A percentile compares a stretch with the other conserved stretches of the same genome.
These are phyloP conservation scores for Lacerta viridis DNA, from an alignment of 2,797 vertebrate species.

Conservation along the genomic window DNA sequence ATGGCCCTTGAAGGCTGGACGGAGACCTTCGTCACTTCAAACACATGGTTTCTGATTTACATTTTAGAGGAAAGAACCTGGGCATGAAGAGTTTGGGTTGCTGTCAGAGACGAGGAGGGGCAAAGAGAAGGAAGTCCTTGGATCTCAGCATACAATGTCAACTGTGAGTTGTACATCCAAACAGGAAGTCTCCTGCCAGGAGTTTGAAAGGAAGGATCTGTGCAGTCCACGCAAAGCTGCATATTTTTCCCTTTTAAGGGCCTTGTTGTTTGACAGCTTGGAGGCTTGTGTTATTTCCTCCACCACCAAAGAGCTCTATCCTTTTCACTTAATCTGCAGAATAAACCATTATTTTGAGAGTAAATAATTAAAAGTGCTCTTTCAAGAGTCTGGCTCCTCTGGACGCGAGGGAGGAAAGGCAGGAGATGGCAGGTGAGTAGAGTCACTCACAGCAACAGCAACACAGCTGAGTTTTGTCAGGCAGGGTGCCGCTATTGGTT, in stretches of 20 bases:
- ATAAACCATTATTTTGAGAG: slow-evolving; percentile 53
- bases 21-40: slow-evolving; percentile 22
- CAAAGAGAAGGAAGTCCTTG: slow-evolving; percentile 39
- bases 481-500: slow-evolving; percentile 44
- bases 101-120: slow-evolving; percentile 17
- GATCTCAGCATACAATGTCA: slow-evolving; percentile 58
- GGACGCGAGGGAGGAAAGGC: background rate
- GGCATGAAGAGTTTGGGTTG: background rate
- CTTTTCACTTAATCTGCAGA: slow-evolving; percentile 68
- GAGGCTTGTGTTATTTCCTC: slow-evolving; percentile 57
- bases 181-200: slow-evolving; percentile 77
- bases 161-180: slow-evolving; percentile 59
- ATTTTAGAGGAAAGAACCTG: slow-evolving; percentile 39
- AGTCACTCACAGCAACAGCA: slow-evolving; percentile 56
- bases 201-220: slow-evolving; percentile 71
- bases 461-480: slow-evolving; percentile 65
- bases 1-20: background rate
- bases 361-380: slow-evolving; percentile 61
- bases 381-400: slow-evolving; percentile 43
- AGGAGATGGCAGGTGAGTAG: slow-evolving; percentile 64
- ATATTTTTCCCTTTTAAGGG: slow-evolving; percentile 78
- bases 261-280: slow-evolving; percentile 66
- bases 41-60: slow-evolving; percentile 29
- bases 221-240: slow-evolving; percentile 26
- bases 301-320: slow-evolving; percentile 42